phyloP scores from a whole-genome alignment of 2,113 vertebrate species.

The Notiomystis cincta region DNA sequence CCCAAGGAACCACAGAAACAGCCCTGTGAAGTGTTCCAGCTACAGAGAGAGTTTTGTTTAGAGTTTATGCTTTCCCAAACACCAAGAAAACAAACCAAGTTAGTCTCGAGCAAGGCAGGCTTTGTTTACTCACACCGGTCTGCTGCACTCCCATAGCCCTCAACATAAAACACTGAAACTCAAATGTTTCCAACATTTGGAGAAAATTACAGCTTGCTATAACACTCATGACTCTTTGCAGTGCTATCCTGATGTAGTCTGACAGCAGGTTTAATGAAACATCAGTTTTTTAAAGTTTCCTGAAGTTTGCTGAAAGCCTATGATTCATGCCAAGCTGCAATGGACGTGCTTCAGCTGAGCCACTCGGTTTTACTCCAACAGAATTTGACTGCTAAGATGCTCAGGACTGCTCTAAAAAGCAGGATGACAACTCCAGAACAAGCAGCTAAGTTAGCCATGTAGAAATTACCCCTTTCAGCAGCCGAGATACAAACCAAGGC shows the following conservation, averaged over 20 bases:
- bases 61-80: neutral
- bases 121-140: neutral
- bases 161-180: neutral
- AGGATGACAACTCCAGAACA: neutral
- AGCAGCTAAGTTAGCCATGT: neutral
- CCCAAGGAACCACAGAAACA: neutral
- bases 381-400: neutral
- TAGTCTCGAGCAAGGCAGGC: neutral
- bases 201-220: neutral
- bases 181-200: accelerated
- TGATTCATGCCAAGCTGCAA: neutral
- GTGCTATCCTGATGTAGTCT: neutral
- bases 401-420: neutral
- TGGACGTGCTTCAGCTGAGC: accelerated
- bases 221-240: neutral
- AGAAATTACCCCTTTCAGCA: neutral
- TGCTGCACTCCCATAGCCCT: neutral
- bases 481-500: neutral
- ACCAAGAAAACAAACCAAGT: neutral
- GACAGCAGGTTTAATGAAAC: neutral
- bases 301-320: neutral
- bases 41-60: neutral
- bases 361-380: neutral
- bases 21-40: neutral
- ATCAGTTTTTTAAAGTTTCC: neutral